Base-by-base conservation (phyloP, 2,113 vertebrate genomes). In the Seriola aureovittata region DNA sequence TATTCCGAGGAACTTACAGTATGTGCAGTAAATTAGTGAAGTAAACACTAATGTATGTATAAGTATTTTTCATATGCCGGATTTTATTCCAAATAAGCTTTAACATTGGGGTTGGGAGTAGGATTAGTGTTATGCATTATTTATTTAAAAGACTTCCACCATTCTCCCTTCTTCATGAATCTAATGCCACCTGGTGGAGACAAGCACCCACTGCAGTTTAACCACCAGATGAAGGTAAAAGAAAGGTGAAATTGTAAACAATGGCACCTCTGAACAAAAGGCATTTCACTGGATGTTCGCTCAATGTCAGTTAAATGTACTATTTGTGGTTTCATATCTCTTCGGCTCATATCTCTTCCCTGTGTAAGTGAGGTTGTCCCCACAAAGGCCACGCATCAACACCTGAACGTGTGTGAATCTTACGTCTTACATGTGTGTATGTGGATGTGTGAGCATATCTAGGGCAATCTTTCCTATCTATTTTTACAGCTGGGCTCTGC, bases 181-280 rank as follows among this genome's bases (percentile, higher is more conserved):
- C 73, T 92, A 80, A 66, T 88, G 94, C 93, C 95, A 93, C 80
- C 95, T 95, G 85, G 92, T 95, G 95, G 92, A 92, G 36, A 8
- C 23, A 19, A 70, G 50, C 12, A 36, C 14, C 71, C 38, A 95
- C 82, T 94, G 81, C 93, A 91, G 54, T 50, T 17, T 14, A 63
- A 85, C n/a, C 52, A 59, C 65, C 64, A 58, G 23, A 44, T 42
- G 40, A 78, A 76, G 82, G 84, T 86, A 57, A 57, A 91, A 69
- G 69, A 55, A 23, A 32, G 68, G 70, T 84, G 19, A 82, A n/a
- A 62, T 5, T 63, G 36, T 68, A 55, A 82, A 82, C 78, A 88
- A 79, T 54, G 25, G 59, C 17, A 75, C 6, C 5, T 36, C 67
- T 17, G 29, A 66, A 73, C 78, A 87, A 80, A 78, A 74, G 62